These are phyloP conservation scores for Vicugna pacos DNA, from an alignment of 2,113 vertebrate species.

Conservation along the genomic window DNA sequence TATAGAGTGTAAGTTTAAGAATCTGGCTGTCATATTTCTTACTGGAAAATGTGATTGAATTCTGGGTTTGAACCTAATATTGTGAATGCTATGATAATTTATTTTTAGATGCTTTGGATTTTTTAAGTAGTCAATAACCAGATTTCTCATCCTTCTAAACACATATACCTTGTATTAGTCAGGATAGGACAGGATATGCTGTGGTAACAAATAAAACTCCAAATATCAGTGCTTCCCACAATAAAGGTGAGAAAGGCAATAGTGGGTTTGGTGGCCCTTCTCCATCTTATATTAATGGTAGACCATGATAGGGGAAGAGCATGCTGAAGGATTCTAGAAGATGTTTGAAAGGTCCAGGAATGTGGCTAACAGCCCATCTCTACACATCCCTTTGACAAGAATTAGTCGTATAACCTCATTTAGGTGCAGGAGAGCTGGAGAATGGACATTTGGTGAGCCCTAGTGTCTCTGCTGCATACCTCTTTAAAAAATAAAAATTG, in stretches of 20 bases:
- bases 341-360: background rate
- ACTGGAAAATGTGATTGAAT: background rate
- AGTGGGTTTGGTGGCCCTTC: background rate
- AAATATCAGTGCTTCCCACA: background rate
- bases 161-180: background rate
- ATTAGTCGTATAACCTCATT: background rate
- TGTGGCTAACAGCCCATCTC: background rate
- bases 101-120: background rate
- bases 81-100: background rate
- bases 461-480: background rate
- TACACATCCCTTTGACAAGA: background rate
- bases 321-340: background rate
- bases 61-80: background rate
- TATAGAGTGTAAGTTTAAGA: background rate
- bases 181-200: background rate
- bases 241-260: background rate
- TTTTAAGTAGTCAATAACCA: background rate
- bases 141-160: background rate
- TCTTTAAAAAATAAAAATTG: background rate
- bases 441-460: background rate
- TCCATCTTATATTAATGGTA: background rate
- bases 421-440: background rate
- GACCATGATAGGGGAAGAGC: background rate
- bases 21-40: background rate
- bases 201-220: background rate